Evolutionary conservation across 2,113 vertebrate genomes (phyloP).

Genomic region (Dasypus novemcinctus): DNA sequence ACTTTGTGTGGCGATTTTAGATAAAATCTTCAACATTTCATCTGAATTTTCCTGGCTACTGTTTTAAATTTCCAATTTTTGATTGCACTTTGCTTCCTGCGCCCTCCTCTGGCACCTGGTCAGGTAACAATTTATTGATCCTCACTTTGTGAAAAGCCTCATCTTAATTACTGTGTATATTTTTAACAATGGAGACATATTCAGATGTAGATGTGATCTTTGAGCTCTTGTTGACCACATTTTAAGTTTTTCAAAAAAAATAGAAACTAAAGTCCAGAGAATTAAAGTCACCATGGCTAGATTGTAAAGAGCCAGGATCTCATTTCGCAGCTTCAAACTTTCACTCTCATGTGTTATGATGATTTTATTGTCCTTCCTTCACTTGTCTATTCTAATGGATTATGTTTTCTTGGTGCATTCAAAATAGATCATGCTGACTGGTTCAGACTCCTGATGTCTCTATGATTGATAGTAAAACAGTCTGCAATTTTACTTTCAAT

Average conservation of each 20-base stretch:
- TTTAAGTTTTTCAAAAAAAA: background rate
- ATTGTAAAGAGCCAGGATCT: background rate
- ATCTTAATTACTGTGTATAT: background rate
- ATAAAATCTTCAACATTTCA: background rate
- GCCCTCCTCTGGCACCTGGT: background rate
- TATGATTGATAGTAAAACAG: background rate
- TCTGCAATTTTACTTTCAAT: background rate
- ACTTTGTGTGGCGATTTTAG: background rate
- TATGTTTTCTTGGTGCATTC: background rate
- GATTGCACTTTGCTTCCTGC: rapidly evolving
- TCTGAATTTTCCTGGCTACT: background rate
- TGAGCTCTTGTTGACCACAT: background rate
- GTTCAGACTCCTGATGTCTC: no score
- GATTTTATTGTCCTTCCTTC: background rate
- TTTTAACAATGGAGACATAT: background rate
- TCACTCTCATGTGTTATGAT: background rate
- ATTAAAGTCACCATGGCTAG: background rate
- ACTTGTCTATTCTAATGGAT: background rate
- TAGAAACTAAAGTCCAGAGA: background rate
- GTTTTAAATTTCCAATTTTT: background rate
- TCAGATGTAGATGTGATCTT: background rate
- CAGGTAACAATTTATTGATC: background rate
- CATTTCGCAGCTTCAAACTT: background rate
- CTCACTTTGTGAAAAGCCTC: background rate
- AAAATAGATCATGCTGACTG: background rate